A percentile compares a stretch with the other conserved stretches of the same genome.
phyloP scores from a whole-genome alignment of 2,888 invertebrate species.

The Caenorhabditis angaria region DNA sequence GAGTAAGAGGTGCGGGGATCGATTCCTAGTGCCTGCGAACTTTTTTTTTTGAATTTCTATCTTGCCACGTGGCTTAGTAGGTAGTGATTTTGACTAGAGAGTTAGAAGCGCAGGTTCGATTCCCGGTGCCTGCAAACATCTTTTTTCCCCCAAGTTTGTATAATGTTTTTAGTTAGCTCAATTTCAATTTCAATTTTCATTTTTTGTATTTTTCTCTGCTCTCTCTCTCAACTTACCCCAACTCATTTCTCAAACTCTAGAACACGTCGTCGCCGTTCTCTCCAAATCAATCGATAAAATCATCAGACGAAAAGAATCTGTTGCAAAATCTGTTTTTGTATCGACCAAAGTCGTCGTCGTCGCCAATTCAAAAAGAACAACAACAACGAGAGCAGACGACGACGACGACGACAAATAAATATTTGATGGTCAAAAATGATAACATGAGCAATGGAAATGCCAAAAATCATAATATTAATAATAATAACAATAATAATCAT shows the following conservation, averaged over 20 bases:
- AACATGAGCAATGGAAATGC: no score
- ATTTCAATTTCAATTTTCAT: background rate
- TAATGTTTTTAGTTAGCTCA: no score
- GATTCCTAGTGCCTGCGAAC: no score
- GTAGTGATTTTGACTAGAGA: no score
- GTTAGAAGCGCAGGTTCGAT: no score
- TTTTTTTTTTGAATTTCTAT: no score
- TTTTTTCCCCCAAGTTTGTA: no score
- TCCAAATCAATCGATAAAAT: conserved; percentile 3
- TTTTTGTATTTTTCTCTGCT: background rate
- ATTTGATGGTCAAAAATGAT: background rate
- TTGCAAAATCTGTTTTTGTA: conserved; percentile 49
- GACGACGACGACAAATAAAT: conserved; percentile 1
- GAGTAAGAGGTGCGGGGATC: no score
- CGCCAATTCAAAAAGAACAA: conserved; percentile 13
- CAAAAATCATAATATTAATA: background rate
- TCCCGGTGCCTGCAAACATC: no score
- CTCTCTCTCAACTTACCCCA: conserved; percentile 7
- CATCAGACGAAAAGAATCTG: conserved; percentile 28
- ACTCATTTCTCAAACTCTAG: background rate
- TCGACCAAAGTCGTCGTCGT: conserved; percentile 44
- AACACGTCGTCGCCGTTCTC: conserved; percentile 11
- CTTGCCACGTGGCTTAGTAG: no score
- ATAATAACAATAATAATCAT: background rate
- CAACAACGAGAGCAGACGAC: background rate